Conservation (phyloP, 2,797 vertebrate genomes). For the Apogon hyalosoma region DNA sequence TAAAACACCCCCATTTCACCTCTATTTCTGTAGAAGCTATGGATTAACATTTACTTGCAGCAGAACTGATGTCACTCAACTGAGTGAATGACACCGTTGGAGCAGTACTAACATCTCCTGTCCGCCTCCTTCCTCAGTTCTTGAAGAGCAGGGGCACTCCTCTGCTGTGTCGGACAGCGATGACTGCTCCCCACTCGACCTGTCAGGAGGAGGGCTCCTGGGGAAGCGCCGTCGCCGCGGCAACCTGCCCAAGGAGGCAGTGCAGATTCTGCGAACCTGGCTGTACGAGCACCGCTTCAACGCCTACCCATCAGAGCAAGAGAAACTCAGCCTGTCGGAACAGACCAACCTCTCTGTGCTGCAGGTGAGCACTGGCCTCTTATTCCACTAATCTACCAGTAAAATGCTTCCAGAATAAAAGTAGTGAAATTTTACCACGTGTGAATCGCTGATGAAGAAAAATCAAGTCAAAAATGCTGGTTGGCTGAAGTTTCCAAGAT, state of each 20-base stretch:
- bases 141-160: constrained; percentile 80
- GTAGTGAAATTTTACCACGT: no score
- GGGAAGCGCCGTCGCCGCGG: constrained; percentile 93
- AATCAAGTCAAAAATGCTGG: no score
- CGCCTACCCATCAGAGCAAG: constrained; percentile 95
- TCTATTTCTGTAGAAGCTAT: not conserved
- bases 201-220: constrained; percentile 79
- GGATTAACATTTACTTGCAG: no score
- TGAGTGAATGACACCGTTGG: not conserved
- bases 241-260: constrained; percentile 95
- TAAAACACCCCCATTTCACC: not conserved
- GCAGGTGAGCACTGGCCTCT: constrained; percentile 85
- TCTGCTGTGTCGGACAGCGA: constrained; percentile 91
- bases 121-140: constrained; percentile 70
- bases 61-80: not conserved
- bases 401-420: no score
- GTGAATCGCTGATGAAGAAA: no score
- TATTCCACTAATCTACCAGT: not conserved
- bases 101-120: not conserved
- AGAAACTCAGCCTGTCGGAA: constrained; percentile 92
- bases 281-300: constrained; percentile 95
- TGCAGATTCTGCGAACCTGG: constrained; percentile 96
- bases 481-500: no score
- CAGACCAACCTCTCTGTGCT: constrained; percentile 94
- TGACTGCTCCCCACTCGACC: constrained; percentile 87